A percentile compares a stretch with the other conserved stretches of the same genome.
Evolutionary conservation across 2,888 invertebrate genomes (phyloP).

Genomic region (Luperina testacea): DNA sequence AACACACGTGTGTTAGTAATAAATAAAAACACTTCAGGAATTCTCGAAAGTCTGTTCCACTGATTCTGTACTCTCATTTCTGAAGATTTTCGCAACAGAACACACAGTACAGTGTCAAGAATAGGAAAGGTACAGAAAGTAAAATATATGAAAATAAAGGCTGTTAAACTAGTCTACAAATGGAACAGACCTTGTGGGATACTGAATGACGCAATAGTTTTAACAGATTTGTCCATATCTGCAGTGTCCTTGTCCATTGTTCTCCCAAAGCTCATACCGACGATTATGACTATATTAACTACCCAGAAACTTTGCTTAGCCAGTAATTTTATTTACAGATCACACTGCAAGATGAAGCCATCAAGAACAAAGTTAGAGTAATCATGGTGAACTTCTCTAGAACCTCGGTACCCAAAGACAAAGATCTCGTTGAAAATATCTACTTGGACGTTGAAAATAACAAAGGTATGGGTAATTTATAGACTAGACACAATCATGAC

Average conservation of each 20-base stretch:
- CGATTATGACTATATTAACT: constrained; percentile 1
- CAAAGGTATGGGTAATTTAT: constrained; percentile 74
- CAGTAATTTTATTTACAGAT: constrained; percentile 77
- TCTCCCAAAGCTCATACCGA: constrained; percentile 4
- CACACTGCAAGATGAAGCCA: constrained; percentile 87
- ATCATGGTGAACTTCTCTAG: constrained; percentile 86
- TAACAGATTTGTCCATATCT: constrained; percentile 26
- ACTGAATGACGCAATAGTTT: constrained; percentile 28
- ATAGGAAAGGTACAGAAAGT: neutral
- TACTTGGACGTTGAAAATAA: constrained; percentile 84
- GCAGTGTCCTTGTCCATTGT: constrained; percentile 29
- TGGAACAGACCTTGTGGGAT: neutral
- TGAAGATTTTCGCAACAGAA: neutral
- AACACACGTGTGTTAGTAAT: constrained; percentile 13
- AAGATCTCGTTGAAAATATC: constrained; percentile 83
- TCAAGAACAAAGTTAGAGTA: constrained; percentile 88
- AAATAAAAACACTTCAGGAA: neutral
- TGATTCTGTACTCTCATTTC: neutral
- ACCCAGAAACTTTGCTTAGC: neutral
- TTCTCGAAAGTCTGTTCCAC: neutral
- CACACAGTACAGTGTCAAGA: neutral
- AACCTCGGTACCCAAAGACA: constrained; percentile 78
- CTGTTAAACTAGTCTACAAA: neutral
- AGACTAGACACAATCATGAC: neutral
- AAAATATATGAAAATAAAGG: neutral